These are phyloP conservation scores for Pentalonia nigronervosa DNA, from an alignment of 1,140 invertebrate genomes.

Conservation along the genomic window DNA sequence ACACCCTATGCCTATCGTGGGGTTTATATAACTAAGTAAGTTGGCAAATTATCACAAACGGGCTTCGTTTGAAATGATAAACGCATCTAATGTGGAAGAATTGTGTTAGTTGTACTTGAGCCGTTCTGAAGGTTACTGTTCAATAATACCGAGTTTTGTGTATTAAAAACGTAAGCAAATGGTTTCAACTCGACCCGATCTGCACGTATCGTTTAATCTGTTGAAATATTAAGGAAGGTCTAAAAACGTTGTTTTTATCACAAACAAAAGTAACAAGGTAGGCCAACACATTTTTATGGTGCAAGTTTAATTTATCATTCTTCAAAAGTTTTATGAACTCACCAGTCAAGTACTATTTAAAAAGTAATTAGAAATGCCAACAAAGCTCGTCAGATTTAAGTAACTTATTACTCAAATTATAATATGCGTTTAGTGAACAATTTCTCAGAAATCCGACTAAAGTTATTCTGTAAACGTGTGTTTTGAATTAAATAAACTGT, in stretches of 20 bases:
- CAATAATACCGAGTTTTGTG: background rate
- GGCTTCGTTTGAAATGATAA: conserved; percentile 19
- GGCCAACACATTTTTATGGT: background rate
- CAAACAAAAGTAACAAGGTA: no score
- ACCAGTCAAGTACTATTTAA: background rate
- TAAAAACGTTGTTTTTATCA: background rate
- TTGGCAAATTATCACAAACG: conserved; percentile 1
- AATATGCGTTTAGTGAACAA: background rate
- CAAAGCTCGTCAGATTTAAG: background rate
- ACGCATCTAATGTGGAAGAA: background rate
- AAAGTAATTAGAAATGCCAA: background rate
- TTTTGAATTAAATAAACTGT: background rate
- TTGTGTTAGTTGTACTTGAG: background rate
- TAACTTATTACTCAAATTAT: background rate
- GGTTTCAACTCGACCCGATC: background rate
- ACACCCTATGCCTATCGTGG: background rate
- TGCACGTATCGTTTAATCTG: background rate
- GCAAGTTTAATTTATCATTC: conserved; percentile 1
- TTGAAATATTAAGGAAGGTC: background rate
- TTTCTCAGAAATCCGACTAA: background rate
- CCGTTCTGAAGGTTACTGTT: background rate
- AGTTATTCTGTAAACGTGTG: background rate
- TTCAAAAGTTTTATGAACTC: background rate
- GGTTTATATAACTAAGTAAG: conserved; percentile 22
- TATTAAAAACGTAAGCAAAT: background rate